Evolutionary conservation across 2,113 vertebrate species (phyloP), one percentile per base, ranked within the genome.

Genomic region (Cettia cetti): DNA sequence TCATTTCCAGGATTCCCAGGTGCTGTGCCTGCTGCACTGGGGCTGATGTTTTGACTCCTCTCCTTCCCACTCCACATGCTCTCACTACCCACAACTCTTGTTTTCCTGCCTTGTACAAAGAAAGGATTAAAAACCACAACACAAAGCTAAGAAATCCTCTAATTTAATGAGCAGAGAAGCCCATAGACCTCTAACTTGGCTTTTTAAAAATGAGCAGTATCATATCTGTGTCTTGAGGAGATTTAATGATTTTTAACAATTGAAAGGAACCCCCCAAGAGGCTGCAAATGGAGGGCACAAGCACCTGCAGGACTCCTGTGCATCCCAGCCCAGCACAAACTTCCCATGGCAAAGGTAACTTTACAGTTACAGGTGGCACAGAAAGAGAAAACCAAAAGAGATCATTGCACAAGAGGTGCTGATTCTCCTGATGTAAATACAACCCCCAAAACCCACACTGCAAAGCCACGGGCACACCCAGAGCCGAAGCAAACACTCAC

Each of bases 21-120:
- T 30, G 13, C 28, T 18, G 31, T 16, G 13, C 22, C 31, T 1
- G 0, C 28, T 7, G 9, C 23, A 0, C 2, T 7, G 28, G 40
- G 5, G 23, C 24, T 39, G 28, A 37, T 11, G 10, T 21, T 60
- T 68, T 40, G 18, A 19, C 28, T 54, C 35, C 4, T 3, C 8
- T 11, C 18, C 10, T 49, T 63, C 45, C 35, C n/a, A 44, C 6
- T 23, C 23, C n/a, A 4, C 14, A 1, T 3, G 5, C 0, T 21
- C 24, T 52, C 5, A 0, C 16, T 8, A 0, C 66, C 24, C 5
- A 1, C 23, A 18, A 1, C 52, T 28, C 23, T 53, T 2, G 7
- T 37, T 79, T 27, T 44, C 28, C 54, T 50, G 18, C 49, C 63
- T 31, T 1, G 2, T 11, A 21, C 56, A 9, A 26, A 31, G 52